These are phyloP conservation scores for Saxidomus purpurata DNA, from an alignment of 1,140 invertebrate species.

Conservation along the genomic window DNA sequence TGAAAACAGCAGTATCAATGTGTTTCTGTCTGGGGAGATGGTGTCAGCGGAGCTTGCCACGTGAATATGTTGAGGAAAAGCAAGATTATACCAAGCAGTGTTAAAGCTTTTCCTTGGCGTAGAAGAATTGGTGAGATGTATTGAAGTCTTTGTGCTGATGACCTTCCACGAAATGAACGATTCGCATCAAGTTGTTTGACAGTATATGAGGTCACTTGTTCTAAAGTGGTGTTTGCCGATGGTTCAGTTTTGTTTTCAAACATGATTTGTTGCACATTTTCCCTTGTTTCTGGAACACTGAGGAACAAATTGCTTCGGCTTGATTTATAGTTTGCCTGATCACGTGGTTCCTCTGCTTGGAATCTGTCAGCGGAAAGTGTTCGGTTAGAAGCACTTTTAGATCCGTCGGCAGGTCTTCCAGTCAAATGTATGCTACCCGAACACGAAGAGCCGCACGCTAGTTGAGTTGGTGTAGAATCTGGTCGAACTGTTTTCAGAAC, in stretches of 20 bases:
- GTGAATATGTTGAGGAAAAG: slow-evolving; percentile 32
- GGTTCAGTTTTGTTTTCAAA: neutral
- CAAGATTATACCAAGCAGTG: neutral
- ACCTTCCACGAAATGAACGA: neutral
- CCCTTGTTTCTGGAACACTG: neutral
- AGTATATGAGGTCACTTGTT: neutral
- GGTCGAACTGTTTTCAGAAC: neutral
- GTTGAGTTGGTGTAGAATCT: neutral
- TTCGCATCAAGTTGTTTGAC: neutral
- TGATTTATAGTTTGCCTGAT: neutral
- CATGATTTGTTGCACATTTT: neutral
- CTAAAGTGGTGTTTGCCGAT: neutral
- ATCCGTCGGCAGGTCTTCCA: neutral
- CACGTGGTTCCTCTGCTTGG: too few relatives aligned
- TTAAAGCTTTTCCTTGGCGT: slow-evolving; percentile 19
- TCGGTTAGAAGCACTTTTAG: neutral
- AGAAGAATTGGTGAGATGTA: neutral
- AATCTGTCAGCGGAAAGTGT: neutral
- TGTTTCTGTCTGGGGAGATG: neutral
- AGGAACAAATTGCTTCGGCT: neutral
- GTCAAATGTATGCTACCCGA: neutral
- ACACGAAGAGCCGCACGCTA: neutral
- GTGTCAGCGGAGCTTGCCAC: neutral
- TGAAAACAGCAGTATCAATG: neutral
- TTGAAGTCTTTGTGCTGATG: neutral